Percentiles rank a stretch among this genome's conserved stretches.
phyloP scores from a whole-genome alignment of 2,888 invertebrate genomes.

The Boloria euphrosyne region DNA sequence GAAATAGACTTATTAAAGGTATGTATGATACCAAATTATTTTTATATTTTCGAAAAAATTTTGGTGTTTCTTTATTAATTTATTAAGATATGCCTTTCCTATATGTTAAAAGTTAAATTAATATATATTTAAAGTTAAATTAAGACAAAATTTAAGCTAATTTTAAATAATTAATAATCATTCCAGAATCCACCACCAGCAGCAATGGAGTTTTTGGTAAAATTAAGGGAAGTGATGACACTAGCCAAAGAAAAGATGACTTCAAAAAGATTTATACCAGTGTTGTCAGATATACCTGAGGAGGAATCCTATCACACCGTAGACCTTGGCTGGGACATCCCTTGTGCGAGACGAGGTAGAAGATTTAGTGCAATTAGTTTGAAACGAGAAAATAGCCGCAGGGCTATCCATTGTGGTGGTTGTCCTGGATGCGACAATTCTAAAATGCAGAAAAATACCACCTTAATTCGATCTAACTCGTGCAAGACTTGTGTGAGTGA shows the following conservation, averaged over 20 bases:
- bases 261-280: conserved; percentile 89
- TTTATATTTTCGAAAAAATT: not conserved
- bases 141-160: not conserved
- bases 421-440: conserved; percentile 85
- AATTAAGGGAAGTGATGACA: conserved; percentile 94
- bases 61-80: not conserved
- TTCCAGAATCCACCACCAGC: conserved; percentile 94
- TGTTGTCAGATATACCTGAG: conserved; percentile 90
- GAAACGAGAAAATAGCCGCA: conserved; percentile 84
- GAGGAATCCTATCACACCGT: conserved; percentile 83
- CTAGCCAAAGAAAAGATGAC: conserved; percentile 94
- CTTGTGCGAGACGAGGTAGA: conserved; percentile 76
- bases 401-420: conserved; percentile 83
- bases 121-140: not conserved
- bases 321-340: conserved; percentile 77
- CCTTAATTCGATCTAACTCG: conserved; percentile 70
- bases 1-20: conserved; percentile 92
- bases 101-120: too few relatives aligned
- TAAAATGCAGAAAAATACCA: conserved; percentile 54
- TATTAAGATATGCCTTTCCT: not conserved
- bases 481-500: conserved; percentile 83
- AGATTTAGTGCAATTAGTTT: conserved; percentile 82
- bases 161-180: too few relatives aligned
- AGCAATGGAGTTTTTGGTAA: conserved; percentile 92
- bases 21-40: conserved; percentile 50